A percentile compares a stretch with the other conserved stretches of the same genome.
Conservation (phyloP, 2,797 vertebrate genomes). For the Leuciscus waleckii region DNA sequence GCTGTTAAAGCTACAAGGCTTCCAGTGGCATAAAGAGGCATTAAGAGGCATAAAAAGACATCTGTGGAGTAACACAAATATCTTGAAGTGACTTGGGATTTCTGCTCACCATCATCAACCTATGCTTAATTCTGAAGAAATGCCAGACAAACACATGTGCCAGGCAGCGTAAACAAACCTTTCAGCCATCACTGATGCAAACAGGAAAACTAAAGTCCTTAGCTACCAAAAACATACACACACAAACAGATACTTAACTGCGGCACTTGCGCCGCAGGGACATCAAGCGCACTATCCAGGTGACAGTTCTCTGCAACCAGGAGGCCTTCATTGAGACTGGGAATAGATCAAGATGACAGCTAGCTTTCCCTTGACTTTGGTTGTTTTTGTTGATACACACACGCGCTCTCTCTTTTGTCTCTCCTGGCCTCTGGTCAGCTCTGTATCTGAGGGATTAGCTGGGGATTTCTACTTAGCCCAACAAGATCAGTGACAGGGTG, state of each 20-base stretch:
- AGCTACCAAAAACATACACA: conserved; percentile 14
- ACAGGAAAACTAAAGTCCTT: conserved; percentile 9
- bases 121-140: background rate
- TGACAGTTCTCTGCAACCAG: conserved; percentile 74
- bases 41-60: background rate
- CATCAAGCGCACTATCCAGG: conserved; percentile 77
- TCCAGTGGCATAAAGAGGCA: background rate
- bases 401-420: background rate
- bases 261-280: conserved; percentile 72
- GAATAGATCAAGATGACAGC: conserved; percentile 19
- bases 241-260: conserved; percentile 74
- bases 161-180: conserved; percentile 6
- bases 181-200: background rate
- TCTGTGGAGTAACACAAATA: conserved; percentile 20
- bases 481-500: conserved; percentile 61
- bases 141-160: conserved; percentile 24
- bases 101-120: conserved; percentile 5
- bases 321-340: conserved; percentile 67
- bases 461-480: conserved; percentile 76
- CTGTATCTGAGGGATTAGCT: conserved; percentile 71
- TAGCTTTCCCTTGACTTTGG: background rate
- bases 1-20: conserved; percentile 11
- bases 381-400: conserved; percentile 23
- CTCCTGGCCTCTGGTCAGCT: conserved; percentile 17
- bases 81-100: conserved; percentile 6